A percentile compares a stretch with the other conserved stretches of the same genome.
Conservation (phyloP, 2,113 vertebrate species). For the Xenopus tropicalis region DNA sequence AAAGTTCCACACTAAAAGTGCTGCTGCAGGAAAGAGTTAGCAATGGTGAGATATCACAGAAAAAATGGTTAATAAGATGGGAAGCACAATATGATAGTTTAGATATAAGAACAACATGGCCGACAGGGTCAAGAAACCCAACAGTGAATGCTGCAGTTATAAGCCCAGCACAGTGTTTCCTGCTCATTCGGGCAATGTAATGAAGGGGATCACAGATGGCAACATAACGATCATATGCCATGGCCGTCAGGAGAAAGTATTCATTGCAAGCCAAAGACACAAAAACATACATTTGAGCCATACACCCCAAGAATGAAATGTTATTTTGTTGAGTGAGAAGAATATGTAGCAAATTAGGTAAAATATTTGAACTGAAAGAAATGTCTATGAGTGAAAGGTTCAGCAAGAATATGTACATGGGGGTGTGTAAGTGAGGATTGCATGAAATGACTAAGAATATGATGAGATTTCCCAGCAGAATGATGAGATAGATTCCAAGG, state of each 20-base stretch:
- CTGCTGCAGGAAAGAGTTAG: constrained; percentile 50
- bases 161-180: neutral
- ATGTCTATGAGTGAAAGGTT: constrained; percentile 24
- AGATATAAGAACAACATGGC: neutral
- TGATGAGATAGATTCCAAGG: too few species aligned
- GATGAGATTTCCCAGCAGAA: neutral
- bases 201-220: constrained; percentile 26
- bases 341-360: constrained; percentile 13
- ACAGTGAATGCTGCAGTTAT: neutral
- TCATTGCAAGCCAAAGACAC: constrained; percentile 8
- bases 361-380: constrained; percentile 11
- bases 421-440: neutral
- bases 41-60: constrained; percentile 50
- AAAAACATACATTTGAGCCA: constrained; percentile 20
- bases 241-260: constrained; percentile 7
- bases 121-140: constrained; percentile 4
- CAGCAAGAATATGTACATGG: constrained; percentile 24
- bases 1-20: constrained; percentile 33
- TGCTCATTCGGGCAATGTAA: constrained; percentile 5
- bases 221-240: constrained; percentile 33
- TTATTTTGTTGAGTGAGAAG: neutral
- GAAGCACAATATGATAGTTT: constrained; percentile 7
- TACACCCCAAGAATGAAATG: constrained; percentile 2
- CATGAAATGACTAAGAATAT: constrained; percentile 2
- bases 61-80: constrained; percentile 46